These are phyloP conservation scores for Cryptus viduatorius DNA, from an alignment of 2,888 invertebrate species.

Conservation along the genomic window DNA sequence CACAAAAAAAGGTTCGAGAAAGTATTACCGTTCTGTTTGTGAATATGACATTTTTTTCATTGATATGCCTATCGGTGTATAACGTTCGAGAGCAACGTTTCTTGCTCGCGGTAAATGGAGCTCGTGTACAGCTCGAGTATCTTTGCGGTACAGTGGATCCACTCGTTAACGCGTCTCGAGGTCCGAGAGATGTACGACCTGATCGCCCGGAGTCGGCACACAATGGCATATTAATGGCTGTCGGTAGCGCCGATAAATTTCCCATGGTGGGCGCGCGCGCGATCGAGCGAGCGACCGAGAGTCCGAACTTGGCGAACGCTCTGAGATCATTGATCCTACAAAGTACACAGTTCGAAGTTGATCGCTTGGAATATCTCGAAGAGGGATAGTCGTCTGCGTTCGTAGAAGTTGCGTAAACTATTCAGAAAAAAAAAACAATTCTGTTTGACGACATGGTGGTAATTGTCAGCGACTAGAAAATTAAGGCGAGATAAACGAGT, in stretches of 20 bases:
- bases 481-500: conserved; percentile 29
- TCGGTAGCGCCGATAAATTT: conserved; percentile 80
- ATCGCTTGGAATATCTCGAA: conserved; percentile 64
- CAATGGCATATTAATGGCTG: conserved; percentile 82
- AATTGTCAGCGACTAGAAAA: conserved; percentile 54
- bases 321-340: conserved; percentile 62
- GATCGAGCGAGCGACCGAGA: conserved; percentile 54
- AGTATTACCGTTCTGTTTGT: neutral
- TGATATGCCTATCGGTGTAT: neutral
- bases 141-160: conserved; percentile 67
- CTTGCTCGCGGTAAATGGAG: neutral
- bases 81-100: neutral
- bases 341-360: conserved; percentile 67
- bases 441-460: conserved; percentile 62
- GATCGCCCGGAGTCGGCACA: conserved; percentile 75
- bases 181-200: conserved; percentile 74
- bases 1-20: no score
- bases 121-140: neutral
- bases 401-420: no score
- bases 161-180: conserved; percentile 77
- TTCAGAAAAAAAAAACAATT: conserved; percentile 31
- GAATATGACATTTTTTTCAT: neutral
- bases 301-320: conserved; percentile 11
- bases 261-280: conserved; percentile 68
- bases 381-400: neutral